Evolutionary conservation across 2,888 invertebrate species (phyloP), one percentile per base, ranked within the genome.

Genomic region (Napeogenes inachia): DNA sequence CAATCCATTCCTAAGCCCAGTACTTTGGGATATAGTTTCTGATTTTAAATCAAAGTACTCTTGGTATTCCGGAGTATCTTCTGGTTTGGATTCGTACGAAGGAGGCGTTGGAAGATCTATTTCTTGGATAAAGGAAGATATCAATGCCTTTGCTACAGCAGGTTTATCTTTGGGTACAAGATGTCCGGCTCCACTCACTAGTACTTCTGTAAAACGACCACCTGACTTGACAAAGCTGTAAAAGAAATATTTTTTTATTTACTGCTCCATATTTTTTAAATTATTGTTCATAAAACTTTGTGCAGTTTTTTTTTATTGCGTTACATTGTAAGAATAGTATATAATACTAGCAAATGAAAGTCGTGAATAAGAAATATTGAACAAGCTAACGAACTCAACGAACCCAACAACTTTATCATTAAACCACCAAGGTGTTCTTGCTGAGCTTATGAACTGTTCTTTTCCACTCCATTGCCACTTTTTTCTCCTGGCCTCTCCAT

Each of bases 141-240:
- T 71, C 0, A 87, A 71, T 33, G 78, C 63, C 3, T 68, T 77
- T 0, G 91, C 86, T 71, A 91, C 76, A 0, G 71, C 83, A 0
- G 93, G 93, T 67, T 93, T 92, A 77, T 94, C 93, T 32, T 89
- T 78, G 0, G 93, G 92, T 0, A 92, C 92, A 73, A 93, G 84
- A 73, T 94, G 94, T 0, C 94, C 94, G 0, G 93, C 92, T 61
- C 91, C 91, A 3, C 91, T 81, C 1, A 94, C 87, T 8, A 93
- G 68, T 0, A 92, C 88, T 74, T 93, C 93, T 1, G 90, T 91
- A 13, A 94, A 85, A 54, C 90, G 86, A 2, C 90, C 90, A 0
- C 89, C 91, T 59, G 84, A 85, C 75, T 92, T 92, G 0, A 90
- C 85, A 77, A 92, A 93, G 10, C 93, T 93, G 72, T 12, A 74